phyloP scores from a whole-genome alignment of 1,140 invertebrate genomes.

The Ladona fulva region DNA sequence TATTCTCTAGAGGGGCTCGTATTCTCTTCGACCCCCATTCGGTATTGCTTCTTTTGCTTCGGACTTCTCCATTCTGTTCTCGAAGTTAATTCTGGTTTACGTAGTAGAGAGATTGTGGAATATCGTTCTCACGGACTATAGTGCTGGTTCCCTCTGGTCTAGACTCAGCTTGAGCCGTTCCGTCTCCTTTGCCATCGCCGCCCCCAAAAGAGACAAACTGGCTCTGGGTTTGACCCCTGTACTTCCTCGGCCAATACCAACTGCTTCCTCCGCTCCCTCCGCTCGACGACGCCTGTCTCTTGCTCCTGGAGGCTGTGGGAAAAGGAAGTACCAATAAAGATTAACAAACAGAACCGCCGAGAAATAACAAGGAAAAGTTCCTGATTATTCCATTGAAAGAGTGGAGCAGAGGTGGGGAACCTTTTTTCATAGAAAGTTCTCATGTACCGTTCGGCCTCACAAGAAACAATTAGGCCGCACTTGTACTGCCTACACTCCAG shows the following conservation, averaged over 20 bases:
- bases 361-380: too few relatives aligned
- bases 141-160: constrained; percentile 58
- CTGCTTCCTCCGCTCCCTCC: not conserved
- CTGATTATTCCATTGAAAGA: too few relatives aligned
- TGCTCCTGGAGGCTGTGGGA: not conserved
- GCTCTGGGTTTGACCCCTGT: constrained; percentile 68
- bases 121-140: constrained; percentile 51
- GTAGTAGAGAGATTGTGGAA: not conserved
- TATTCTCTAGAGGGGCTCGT: too few relatives aligned
- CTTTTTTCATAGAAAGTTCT: too few relatives aligned
- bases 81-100: not conserved
- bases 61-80: not conserved
- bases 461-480: too few relatives aligned
- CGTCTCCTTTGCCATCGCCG: constrained; percentile 43
- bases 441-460: too few relatives aligned
- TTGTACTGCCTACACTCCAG: too few relatives aligned
- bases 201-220: constrained; percentile 61
- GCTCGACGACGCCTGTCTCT: not conserved
- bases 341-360: too few relatives aligned
- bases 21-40: too few relatives aligned
- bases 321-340: not conserved
- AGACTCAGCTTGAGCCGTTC: constrained; percentile 68
- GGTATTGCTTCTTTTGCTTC: too few relatives aligned
- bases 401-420: too few relatives aligned
- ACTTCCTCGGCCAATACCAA: constrained; percentile 21